Evolutionary conservation across 2,113 vertebrate genomes (phyloP), one percentile per base, ranked within the genome.

Genomic region (Glaucidium brasilianum): DNA sequence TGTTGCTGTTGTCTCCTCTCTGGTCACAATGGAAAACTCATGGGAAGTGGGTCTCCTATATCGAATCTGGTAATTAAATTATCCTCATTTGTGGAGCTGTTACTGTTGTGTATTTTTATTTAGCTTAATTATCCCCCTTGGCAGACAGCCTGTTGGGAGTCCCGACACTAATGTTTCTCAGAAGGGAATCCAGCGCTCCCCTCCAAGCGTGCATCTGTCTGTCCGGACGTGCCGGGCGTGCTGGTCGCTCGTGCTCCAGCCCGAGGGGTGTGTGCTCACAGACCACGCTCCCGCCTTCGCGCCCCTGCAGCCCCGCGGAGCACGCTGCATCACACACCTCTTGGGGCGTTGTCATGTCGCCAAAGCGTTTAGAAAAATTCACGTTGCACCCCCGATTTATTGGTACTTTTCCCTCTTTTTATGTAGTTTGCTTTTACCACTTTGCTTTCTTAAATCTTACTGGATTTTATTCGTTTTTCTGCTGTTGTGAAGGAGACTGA

Each of bases 41-140:
- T 88, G 95, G 91, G 94, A 97, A 96, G 94, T 69, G 86, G 92
- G 82, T 88, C 94, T 97, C 81, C 94, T 91, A 12, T 94, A 85
- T 95, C 53, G 19, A 92, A 69, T 10, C 85, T 76, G 91, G 89
- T 97, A 97, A 96, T 97, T 97, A 79, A 96, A 96, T 97, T 97
- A 97, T 63, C 87, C 95, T 97, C 96, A 88, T 97, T 97, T 94
- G 93, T 85, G 87, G 93, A 81, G 96, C 88, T 97, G 95, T 79
- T 97, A 47, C 86, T 95, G 82, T 80, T 92, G 93, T 86, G 63
- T 95, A 84, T 92, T 97, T 95, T 96, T 91, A 95, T 95, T 95
- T 96, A 90, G 93, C 91, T 96, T 97, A 97, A 97, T 96, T 86
- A 94, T 83, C 85, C 96, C 96, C 93, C 43, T 95, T 96, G 96